phyloP scores from a whole-genome alignment of 2,113 vertebrate species.

The Syngnathus floridae region DNA sequence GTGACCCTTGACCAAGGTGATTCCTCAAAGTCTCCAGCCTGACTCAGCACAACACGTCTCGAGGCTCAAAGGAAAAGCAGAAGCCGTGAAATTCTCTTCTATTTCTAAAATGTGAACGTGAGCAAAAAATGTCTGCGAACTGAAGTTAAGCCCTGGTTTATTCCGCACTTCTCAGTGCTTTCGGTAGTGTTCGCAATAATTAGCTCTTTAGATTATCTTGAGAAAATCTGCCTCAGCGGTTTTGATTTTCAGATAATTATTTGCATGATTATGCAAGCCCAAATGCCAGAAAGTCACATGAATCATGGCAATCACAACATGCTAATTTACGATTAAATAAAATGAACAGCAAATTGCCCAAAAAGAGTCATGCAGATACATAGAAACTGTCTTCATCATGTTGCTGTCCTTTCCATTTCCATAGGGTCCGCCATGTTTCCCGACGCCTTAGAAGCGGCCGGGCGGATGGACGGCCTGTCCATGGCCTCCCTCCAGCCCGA shows the following conservation, averaged over 20 bases:
- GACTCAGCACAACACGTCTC: conserved; percentile 49
- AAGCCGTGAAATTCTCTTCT: not conserved
- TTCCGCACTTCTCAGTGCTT: not conserved
- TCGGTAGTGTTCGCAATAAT: not conserved
- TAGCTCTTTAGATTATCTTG: not conserved
- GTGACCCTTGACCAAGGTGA: conserved; percentile 49
- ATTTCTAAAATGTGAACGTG: not conserved
- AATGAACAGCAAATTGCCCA: not conserved
- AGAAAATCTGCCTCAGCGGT: not conserved
- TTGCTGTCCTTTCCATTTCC: not conserved
- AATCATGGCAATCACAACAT: not conserved
- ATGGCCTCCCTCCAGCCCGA: conserved; percentile 58
- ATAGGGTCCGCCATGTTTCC: conserved; percentile 55
- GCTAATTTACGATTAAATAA: not conserved
- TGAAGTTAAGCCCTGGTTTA: not conserved
- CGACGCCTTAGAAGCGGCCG: conserved; percentile 63
- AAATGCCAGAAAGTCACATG: not conserved
- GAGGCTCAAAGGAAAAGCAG: not conserved
- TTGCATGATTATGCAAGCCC: not conserved
- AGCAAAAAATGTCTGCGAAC: not conserved
- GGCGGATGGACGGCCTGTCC: conserved; percentile 64
- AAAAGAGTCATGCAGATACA: not conserved
- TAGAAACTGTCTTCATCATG: not conserved
- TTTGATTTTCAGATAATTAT: not conserved
- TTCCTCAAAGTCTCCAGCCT: conserved; percentile 38